Evolutionary conservation across 1,140 invertebrate genomes (phyloP).

Genomic region (Drosophila pectinifera): DNA sequence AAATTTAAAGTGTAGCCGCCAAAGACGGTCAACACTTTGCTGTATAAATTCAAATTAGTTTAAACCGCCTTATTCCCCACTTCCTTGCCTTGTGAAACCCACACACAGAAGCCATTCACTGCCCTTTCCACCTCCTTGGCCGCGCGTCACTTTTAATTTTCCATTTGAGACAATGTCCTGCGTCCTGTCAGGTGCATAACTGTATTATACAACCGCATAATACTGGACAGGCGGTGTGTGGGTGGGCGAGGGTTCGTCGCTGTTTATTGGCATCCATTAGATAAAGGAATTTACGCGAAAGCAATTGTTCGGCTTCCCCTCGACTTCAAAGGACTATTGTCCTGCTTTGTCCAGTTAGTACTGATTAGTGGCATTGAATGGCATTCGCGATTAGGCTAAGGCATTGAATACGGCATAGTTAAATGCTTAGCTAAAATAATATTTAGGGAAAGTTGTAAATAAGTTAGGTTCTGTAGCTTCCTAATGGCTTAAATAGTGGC

Average conservation of each 20-base stretch:
- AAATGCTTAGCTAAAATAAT: not conserved
- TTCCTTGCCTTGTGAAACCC: not conserved
- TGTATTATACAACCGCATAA: slow-evolving; percentile 51
- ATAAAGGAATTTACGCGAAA: slow-evolving; percentile 76
- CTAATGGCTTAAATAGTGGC: no score
- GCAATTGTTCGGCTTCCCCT: slow-evolving; percentile 47
- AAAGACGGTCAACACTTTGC: slow-evolving; percentile 24
- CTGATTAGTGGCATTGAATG: slow-evolving; percentile 35
- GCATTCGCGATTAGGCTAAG: not conserved
- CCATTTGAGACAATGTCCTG: slow-evolving; percentile 66
- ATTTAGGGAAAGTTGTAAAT: no score
- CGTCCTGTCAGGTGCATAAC: slow-evolving; percentile 69
- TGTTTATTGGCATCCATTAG: slow-evolving; percentile 80
- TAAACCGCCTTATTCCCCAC: slow-evolving; percentile 20
- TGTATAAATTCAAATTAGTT: slow-evolving; percentile 79
- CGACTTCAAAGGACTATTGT: slow-evolving; percentile 41
- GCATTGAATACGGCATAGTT: not conserved
- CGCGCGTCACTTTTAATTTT: slow-evolving; percentile 79
- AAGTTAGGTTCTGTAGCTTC: no score
- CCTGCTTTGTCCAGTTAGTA: slow-evolving; percentile 36
- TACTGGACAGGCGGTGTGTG: slow-evolving; percentile 8
- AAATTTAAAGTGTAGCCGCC: not conserved
- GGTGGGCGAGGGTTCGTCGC: slow-evolving; percentile 14
- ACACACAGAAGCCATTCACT: not conserved
- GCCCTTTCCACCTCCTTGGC: not conserved